These are phyloP conservation scores for Paraescarpia echinospica DNA, from an alignment of 1,140 invertebrate genomes.

Conservation along the genomic window DNA sequence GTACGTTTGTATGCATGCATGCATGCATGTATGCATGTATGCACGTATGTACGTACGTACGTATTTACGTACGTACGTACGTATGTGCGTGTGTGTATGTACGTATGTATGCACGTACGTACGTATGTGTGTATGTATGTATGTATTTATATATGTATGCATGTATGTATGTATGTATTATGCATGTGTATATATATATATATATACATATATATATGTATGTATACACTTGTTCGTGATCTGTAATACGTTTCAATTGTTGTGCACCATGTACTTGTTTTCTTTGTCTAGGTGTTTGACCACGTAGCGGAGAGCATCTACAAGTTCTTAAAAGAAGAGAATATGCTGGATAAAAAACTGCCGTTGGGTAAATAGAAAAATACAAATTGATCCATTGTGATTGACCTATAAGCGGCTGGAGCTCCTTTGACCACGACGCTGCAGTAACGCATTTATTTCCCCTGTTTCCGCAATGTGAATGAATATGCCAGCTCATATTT, in stretches of 20 bases:
- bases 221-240: too few relatives aligned
- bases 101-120: background rate
- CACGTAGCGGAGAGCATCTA: slow-evolving; percentile 94
- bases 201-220: background rate
- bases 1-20: too few relatives aligned
- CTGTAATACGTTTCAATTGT: background rate
- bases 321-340: slow-evolving; percentile 77
- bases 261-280: background rate
- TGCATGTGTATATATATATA: background rate
- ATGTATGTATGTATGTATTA: background rate
- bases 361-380: slow-evolving; percentile 35
- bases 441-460: too few relatives aligned
- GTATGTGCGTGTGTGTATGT: background rate
- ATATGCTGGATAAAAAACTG: slow-evolving; percentile 63
- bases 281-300: slow-evolving; percentile 74
- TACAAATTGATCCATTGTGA: too few relatives aligned
- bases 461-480: too few relatives aligned
- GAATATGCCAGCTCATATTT: too few relatives aligned
- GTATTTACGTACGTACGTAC: background rate
- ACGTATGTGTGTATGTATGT: background rate
- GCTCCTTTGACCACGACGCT: too few relatives aligned
- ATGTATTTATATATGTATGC: background rate
- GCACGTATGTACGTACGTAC: too few relatives aligned
- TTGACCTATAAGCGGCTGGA: too few relatives aligned
- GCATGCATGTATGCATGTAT: too few relatives aligned